Evolutionary conservation across 2,797 vertebrate genomes (phyloP).

Genomic region (Emydoidea blandingii): DNA sequence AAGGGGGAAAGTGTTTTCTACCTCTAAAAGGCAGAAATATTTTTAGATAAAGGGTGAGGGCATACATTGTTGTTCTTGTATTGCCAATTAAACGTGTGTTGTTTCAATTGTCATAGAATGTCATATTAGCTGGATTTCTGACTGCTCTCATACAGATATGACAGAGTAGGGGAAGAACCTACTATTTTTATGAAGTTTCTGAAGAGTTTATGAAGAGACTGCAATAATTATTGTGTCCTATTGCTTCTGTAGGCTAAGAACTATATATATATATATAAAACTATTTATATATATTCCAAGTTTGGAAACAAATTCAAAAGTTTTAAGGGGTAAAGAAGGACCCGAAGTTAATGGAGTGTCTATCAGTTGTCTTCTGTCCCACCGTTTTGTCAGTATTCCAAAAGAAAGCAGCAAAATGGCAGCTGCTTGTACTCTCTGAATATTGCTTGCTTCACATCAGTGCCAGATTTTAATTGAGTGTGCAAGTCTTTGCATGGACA

Average conservation of each 20-base stretch:
- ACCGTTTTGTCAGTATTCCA: conserved; percentile 37
- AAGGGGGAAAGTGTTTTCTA: rapidly evolving
- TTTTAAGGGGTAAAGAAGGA: not conserved
- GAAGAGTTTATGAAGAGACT: not conserved
- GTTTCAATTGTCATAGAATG: not conserved
- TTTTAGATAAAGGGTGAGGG: not conserved
- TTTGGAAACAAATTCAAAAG: not conserved
- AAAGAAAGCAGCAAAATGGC: not conserved
- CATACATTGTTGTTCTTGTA: not conserved
- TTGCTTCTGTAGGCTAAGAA: not conserved
- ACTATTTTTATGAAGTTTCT: rapidly evolving
- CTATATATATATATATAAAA: not conserved
- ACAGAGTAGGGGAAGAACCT: not conserved
- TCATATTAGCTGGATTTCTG: not conserved
- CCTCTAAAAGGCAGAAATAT: not conserved
- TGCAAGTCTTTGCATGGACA: conserved; percentile 8
- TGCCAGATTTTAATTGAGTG: conserved; percentile 5
- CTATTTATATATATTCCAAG: not conserved
- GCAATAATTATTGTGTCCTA: not conserved
- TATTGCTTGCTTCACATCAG: not conserved
- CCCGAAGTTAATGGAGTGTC: not conserved
- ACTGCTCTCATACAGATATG: not conserved
- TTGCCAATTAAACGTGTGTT: not conserved
- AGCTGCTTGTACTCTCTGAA: not conserved
- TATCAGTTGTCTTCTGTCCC: not conserved